Evolutionary conservation across 2,888 invertebrate species (phyloP), one percentile per base, ranked within the genome.

Genomic region (Chymomyza caudatula): DNA sequence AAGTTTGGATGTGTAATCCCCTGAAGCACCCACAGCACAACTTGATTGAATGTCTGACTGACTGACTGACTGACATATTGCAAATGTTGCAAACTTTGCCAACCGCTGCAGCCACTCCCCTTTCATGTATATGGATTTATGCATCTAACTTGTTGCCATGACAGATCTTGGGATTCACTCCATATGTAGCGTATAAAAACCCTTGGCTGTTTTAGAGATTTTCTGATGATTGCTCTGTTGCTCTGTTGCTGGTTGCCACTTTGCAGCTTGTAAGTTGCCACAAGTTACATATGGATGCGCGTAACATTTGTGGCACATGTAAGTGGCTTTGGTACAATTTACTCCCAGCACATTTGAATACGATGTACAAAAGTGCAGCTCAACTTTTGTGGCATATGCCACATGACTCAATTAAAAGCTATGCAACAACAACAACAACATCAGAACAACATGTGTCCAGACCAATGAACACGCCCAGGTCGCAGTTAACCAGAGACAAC

Each of bases 171-270:
- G 29, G 29, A 37, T 37, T 37, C 11, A 11, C 3, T 8, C 29
- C 11, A 11, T 25, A 25, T 25, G 25, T 8, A 29, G 8, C 5
- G 25, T 6, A n/a, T n/a, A n/a, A n/a, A 4, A 25, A 25, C 29
- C 29, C 29, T 37, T 37, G 29, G 29, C 29, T 3, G 29, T 37
- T 37, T 37, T 11, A 8, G 29, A 37, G 29, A 37, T 37, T 37
- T 37, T 3, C 29, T 37, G 29, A 37, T 37, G 29, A 37, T 37
- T 37, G 29, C 29, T 37, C 29, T 37, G 29, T 37, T 37, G 29
- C 29, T 11, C 29, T 37, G 61, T 61, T 70, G 76, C 63, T 61
- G 62, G 51, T 73, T 69, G 60, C 72, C 73, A 67, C 67, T 54
- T 55, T 43, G 69, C 61, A 37, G 29, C 29, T 37, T 37, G 29